Percentiles rank a stretch among this genome's conserved stretches.
Conservation (phyloP, 2,113 vertebrate genomes). For the Sebastes fasciatus region DNA sequence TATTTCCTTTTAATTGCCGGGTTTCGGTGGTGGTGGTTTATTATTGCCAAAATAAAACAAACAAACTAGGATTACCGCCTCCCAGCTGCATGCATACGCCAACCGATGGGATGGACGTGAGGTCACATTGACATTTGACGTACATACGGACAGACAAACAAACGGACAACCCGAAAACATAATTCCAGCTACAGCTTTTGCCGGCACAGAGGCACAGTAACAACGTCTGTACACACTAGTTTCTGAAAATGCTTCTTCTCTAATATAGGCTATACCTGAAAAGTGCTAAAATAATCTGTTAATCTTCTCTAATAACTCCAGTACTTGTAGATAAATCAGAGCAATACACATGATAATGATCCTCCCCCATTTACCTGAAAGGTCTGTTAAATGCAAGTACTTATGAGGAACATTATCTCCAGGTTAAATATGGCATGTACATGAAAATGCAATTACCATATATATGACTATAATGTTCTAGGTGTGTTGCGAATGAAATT, state of each 20-base stretch:
- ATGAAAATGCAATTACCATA: slow-evolving; percentile 21
- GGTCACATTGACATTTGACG: not conserved
- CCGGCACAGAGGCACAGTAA: not conserved
- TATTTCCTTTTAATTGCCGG: not conserved
- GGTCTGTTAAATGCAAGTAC: not conserved
- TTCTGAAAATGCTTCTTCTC: not conserved
- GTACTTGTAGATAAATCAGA: slow-evolving; percentile 8
- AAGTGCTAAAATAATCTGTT: not conserved
- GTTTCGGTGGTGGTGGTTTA: not conserved
- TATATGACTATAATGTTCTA: slow-evolving; percentile 3
- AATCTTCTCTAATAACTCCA: not conserved
- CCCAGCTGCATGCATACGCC: not conserved
- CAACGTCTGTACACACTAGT: not conserved
- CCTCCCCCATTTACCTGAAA: slow-evolving; percentile 1
- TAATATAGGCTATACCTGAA: not conserved
- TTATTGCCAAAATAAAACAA: not conserved
- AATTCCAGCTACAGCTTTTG: not conserved
- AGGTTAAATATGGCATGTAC: slow-evolving; percentile 24
- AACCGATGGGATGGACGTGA: not conserved
- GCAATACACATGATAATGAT: slow-evolving; percentile 17
- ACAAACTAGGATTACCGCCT: not conserved
- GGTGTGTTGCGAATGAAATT: not conserved
- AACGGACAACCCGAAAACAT: not conserved
- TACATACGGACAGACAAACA: not conserved
- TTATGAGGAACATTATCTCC: slow-evolving; percentile 17